A percentile compares a stretch with the other conserved stretches of the same genome.
Conservation (phyloP, 2,797 vertebrate species). For the Gouania willdenowi region DNA sequence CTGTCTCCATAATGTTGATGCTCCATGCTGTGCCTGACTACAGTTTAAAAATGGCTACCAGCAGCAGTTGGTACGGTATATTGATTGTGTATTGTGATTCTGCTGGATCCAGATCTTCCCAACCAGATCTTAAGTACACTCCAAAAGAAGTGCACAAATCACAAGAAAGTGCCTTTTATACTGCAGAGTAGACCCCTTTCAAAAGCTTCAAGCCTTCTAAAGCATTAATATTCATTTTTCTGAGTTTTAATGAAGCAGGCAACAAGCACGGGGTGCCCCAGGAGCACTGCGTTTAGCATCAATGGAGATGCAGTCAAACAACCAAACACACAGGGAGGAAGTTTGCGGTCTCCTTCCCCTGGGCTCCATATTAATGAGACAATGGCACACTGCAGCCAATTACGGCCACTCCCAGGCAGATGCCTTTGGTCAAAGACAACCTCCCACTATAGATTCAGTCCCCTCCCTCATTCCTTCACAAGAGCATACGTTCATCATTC, state of each 20-base stretch:
- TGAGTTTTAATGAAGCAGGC: constrained; percentile 73
- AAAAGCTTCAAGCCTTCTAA: constrained; percentile 41
- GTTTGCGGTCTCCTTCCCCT: constrained; percentile 73
- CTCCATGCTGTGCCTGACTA: no score
- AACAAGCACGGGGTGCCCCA: constrained; percentile 57
- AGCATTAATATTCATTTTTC: constrained; percentile 76
- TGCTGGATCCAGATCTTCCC: constrained; percentile 25
- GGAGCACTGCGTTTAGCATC: constrained; percentile 69
- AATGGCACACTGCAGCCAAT: constrained; percentile 73
- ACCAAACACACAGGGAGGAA: constrained; percentile 71
- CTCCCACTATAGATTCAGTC: constrained; percentile 40
- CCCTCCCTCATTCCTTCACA: constrained; percentile 32
- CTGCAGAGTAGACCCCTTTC: constrained; percentile 47
- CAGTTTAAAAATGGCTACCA: constrained; percentile 39
- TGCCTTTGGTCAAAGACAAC: constrained; percentile 71
- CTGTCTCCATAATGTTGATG: no score
- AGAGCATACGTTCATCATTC: constrained; percentile 46
- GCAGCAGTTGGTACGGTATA: constrained; percentile 18
- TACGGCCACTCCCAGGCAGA: constrained; percentile 75
- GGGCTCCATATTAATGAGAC: constrained; percentile 79
- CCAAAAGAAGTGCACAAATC: constrained; percentile 31
- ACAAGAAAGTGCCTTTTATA: constrained; percentile 40
- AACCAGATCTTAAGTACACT: constrained; percentile 41
- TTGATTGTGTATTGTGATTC: constrained; percentile 28
- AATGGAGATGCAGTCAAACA: constrained; percentile 76